These are phyloP conservation scores for Dicentrarchus labrax DNA, from an alignment of 2,113 vertebrate genomes.

Conservation along the genomic window DNA sequence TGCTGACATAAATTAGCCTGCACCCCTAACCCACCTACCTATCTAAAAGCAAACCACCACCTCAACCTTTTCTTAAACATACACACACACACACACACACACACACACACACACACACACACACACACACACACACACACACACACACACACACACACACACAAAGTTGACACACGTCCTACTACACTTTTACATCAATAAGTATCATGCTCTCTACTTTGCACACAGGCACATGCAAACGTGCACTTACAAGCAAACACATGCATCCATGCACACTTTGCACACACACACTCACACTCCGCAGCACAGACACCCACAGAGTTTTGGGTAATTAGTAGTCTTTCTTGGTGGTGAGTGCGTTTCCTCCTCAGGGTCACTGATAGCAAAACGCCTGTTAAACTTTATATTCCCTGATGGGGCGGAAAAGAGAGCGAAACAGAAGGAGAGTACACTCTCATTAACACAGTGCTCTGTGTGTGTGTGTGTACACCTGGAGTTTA, in stretches of 20 bases:
- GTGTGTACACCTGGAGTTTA: constrained; percentile 14
- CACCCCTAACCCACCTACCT: constrained; percentile 23
- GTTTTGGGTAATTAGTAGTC: constrained; percentile 56
- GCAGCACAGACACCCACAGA: constrained; percentile 45
- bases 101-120: neutral
- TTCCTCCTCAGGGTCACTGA: constrained; percentile 73
- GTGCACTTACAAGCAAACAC: neutral
- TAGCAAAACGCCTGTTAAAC: constrained; percentile 75
- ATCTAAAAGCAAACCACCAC: constrained; percentile 37
- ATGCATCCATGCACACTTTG: neutral
- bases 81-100: neutral
- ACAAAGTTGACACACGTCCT: constrained; percentile 6
- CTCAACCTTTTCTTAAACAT: constrained; percentile 25
- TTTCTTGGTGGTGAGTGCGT: constrained; percentile 52
- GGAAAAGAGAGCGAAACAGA: constrained; percentile 61
- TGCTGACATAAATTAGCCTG: constrained; percentile 77
- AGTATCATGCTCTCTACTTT: neutral
- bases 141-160: neutral
- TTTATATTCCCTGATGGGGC: constrained; percentile 76
- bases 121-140: neutral
- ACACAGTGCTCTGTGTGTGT: constrained; percentile 41
- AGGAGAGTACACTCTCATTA: constrained; percentile 64
- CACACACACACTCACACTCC: neutral
- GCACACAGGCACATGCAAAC: constrained; percentile 5
- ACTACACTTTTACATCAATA: constrained; percentile 4